Base-by-base conservation (phyloP, 2,113 vertebrate species). In the Catharus minimus region DNA sequence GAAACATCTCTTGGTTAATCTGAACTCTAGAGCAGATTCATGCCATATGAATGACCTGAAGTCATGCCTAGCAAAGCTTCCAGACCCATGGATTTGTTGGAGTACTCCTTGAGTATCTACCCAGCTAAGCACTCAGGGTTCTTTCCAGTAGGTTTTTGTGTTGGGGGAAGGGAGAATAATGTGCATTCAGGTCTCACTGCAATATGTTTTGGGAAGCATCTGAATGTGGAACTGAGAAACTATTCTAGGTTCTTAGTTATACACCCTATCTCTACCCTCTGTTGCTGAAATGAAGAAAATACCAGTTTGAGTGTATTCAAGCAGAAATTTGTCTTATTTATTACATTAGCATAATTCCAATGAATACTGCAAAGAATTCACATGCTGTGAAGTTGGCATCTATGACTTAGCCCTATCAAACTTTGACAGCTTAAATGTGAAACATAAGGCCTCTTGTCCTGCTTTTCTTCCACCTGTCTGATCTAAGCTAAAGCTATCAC, bases 41-140 rank as follows among this genome's bases (percentile, higher is more conserved):
- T 73, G 21, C 16, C 11, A 1, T 76, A 3, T 39, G 36, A 15
- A 33, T 0, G 2, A 57, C n/a, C 16, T 6, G 3, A 44, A 57
- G 38, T 33, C 41, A 3, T 83, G 16, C 41, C 11, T 26, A 86
- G 27, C 24, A 61, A 61, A 56, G 23, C 27, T 55, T 43, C 49
- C 50, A 76, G 62, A 43, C 17, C 17, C 15, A 4, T 46, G 49
- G 13, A 55, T 71, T 53, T 71, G 6, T 32, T 76, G 21, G 23
- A 77, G 33, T 56, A 73, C 10, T 68, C 53, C 21, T 8, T 23
- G 7, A 9, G 24, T 39, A 5, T 81, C 32, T 81, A 33, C 38
- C 28, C 13, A 66, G 1, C 9, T 15, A 81, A 68, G 14, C 8
- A 46, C 21, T 80, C 36, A 11, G 33, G 5, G 5, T 30, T 62